A percentile compares a stretch with the other conserved stretches of the same genome.
Evolutionary conservation across 2,888 invertebrate species (phyloP).

Genomic region (Gordius sp.): DNA sequence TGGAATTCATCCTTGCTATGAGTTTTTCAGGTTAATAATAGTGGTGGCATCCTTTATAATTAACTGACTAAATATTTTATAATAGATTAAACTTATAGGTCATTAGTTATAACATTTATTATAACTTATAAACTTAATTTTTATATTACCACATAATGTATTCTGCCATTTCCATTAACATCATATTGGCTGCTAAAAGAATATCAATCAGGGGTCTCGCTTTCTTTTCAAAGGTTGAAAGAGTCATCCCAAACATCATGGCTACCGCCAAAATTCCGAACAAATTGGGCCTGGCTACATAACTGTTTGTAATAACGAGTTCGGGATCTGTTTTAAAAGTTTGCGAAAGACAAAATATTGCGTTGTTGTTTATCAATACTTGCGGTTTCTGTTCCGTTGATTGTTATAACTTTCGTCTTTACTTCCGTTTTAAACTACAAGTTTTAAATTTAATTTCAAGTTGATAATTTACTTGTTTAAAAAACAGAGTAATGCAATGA

Average conservation of each 20-base stretch:
- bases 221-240: background rate
- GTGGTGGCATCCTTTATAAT: no score
- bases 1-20: no score
- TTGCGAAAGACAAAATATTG: background rate
- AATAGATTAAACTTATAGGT: no score
- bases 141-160: constrained; percentile 12
- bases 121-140: background rate
- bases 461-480: background rate
- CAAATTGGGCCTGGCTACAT: background rate
- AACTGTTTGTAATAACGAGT: background rate
- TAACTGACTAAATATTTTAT: no score
- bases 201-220: constrained; percentile 7
- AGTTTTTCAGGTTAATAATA: no score
- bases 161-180: constrained; percentile 12
- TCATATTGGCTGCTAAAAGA: background rate
- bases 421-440: background rate
- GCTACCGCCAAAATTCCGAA: constrained; percentile 8
- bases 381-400: background rate
- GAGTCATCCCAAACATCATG: constrained; percentile 10
- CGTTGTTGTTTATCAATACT: background rate
- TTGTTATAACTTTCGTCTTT: background rate
- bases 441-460: background rate
- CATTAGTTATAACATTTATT: no score
- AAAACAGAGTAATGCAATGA: constrained; percentile 6
- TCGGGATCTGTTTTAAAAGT: background rate